A percentile compares a stretch with the other conserved stretches of the same genome.
phyloP scores from a whole-genome alignment of 2,113 vertebrate species.

The Strigops habroptila region DNA sequence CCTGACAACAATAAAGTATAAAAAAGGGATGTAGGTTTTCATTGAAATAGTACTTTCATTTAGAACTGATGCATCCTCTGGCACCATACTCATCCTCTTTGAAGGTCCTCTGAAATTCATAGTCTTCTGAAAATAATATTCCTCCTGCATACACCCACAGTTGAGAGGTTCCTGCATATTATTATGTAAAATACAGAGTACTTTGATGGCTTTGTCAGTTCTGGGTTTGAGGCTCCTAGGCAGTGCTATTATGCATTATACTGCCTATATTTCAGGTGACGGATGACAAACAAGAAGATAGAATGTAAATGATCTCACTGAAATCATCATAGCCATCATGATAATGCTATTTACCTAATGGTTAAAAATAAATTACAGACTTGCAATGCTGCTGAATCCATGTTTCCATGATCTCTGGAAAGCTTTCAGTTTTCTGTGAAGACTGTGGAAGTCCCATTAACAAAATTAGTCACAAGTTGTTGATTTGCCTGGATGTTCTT shows the following conservation, averaged over 20 bases:
- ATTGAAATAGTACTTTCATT: background rate
- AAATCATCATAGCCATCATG: background rate
- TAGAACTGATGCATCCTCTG: background rate
- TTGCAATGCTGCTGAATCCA: background rate
- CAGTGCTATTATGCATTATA: background rate
- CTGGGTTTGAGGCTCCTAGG: background rate
- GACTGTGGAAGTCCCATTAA: background rate
- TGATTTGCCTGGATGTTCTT: background rate
- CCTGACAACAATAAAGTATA: background rate
- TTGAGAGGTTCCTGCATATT: background rate
- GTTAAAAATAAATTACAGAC: background rate
- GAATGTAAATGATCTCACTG: background rate
- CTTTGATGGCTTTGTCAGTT: background rate
- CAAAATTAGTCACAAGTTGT: background rate
- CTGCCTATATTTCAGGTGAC: background rate
- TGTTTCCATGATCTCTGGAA: background rate
- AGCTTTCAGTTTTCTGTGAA: background rate
- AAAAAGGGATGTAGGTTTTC: rapidly evolving
- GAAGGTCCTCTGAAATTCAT: background rate
- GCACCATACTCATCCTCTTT: background rate
- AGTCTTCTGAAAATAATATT: background rate
- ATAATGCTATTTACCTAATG: background rate
- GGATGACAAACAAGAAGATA: background rate
- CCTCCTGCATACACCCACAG: background rate
- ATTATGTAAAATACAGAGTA: background rate